A percentile compares a stretch with the other conserved stretches of the same genome.
phyloP scores from a whole-genome alignment of 2,888 invertebrate species.

The Perithous albicinctus region DNA sequence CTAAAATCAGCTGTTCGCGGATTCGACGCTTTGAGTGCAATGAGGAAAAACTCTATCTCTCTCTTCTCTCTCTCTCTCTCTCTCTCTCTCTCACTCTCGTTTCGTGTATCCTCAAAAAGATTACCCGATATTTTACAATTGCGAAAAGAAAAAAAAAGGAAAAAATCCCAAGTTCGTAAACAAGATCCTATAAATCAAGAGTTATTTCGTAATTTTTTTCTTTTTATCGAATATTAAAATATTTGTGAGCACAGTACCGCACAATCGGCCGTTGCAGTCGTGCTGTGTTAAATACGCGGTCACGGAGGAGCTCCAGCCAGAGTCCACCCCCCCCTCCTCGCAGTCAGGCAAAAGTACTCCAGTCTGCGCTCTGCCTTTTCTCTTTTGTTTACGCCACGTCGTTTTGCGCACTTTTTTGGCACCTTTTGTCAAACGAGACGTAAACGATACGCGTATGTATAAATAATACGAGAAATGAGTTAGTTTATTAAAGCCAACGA shows the following conservation, averaged over 20 bases:
- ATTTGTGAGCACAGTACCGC: conserved; percentile 31
- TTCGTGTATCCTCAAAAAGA: neutral
- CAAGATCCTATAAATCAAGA: conserved; percentile 15
- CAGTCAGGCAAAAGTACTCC: conserved; percentile 12
- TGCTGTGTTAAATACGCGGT: conserved; percentile 31
- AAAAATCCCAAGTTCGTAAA: conserved; percentile 15
- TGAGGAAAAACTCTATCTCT: neutral
- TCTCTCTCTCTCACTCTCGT: no score
- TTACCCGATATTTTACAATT: neutral
- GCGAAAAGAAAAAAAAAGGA: neutral
- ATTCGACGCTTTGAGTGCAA: conserved; percentile 19
- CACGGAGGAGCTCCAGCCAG: conserved; percentile 40
- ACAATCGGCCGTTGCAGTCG: conserved; percentile 41
- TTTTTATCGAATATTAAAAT: conserved; percentile 5
- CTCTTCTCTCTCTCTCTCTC: no score
- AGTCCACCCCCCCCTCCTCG: conserved; percentile 3
- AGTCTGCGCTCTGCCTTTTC: conserved; percentile 12
- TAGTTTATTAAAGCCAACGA: neutral
- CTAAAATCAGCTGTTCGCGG: conserved; percentile 70
- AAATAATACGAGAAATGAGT: neutral
- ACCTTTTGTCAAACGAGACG: conserved; percentile 3
- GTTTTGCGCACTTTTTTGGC: conserved; percentile 42
- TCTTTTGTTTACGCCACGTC: conserved; percentile 56
- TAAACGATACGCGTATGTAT: neutral
- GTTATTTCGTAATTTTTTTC: neutral